These are phyloP conservation scores for Urechis unicinctus DNA, from an alignment of 2,888 invertebrate genomes.

Conservation along the genomic window DNA sequence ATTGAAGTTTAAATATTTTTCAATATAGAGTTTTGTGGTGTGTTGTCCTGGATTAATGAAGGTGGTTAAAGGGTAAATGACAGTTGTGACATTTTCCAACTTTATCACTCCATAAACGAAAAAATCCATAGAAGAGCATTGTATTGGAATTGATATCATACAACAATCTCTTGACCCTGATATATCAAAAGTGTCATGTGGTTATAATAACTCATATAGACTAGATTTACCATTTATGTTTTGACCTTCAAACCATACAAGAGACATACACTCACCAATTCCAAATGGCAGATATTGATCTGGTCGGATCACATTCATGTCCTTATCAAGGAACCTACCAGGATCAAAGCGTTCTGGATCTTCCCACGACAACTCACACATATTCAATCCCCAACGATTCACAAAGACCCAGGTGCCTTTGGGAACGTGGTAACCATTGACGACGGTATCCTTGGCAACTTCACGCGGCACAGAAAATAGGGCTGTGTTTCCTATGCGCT, in stretches of 20 bases:
- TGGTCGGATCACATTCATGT: conserved; percentile 10
- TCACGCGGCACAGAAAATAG: conserved; percentile 20
- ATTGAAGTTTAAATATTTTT: no score
- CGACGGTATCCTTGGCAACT: conserved; percentile 13
- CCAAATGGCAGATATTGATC: conserved; percentile 21
- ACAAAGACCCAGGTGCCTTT: conserved; percentile 21
- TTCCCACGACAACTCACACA: conserved; percentile 15
- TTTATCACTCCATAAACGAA: no score
- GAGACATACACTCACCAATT: conserved; percentile 17
- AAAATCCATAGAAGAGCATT: no score
- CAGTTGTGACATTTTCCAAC: no score
- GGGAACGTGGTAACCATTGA: conserved; percentile 19
- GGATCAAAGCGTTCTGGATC: conserved; percentile 17
- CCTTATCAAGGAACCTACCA: conserved; percentile 13
- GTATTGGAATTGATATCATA: no score
- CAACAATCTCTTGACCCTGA: no score
- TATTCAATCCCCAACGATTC: conserved; percentile 21
- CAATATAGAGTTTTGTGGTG: no score
- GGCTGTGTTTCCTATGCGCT: conserved; percentile 22
- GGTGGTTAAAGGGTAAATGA: background rate
- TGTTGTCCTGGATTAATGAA: no score
- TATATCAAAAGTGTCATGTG: no score
- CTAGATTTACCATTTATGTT: no score
- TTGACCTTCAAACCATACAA: background rate
- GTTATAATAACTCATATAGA: no score